Evolutionary conservation across 2,113 vertebrate genomes (phyloP), one percentile per base, ranked within the genome.

Genomic region (Mus musculus): DNA sequence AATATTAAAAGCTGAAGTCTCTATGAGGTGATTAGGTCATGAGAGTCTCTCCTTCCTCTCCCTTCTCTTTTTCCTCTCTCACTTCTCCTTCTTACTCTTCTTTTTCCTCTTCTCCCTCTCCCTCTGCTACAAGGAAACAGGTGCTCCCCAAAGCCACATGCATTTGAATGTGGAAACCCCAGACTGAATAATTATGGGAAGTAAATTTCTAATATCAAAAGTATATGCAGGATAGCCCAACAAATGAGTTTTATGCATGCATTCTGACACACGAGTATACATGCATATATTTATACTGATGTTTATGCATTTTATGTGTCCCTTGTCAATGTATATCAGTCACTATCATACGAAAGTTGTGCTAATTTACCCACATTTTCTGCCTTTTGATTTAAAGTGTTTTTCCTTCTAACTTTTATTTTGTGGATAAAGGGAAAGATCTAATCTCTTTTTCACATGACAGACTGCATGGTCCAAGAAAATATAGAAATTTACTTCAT

Each of bases 401-500:
- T 92, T 33, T 94, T 88, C 52, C 17, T 94, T 75, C 5, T 65
- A 30, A 80, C 1, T 75, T 92, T 22, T 24, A 93, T 94, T 80
- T 54, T 61, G 3, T 91, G 42, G 22, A 46, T 78, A 95, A 85
- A 5, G 52, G 13, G 82, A 94, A 88, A 75, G 61, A 5, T 71
- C 2, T 39, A 95, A 87, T 46, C 39, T 63, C 22, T 80, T 5
- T 93, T 67, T 92, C 36, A 78, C 1, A 42, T 80, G 72, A 81
- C 9, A 65, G 12, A 90, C 39, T 90, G 61, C 87, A 87, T 52
- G 67, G 0, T 13, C 10, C 28, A 39, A 46, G 71, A 90, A 90
- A 88, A 90, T 59, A 14, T 36, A 49, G 19, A 16, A 85, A 85
- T 61, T 90, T 61, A 6, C 24, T 94, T 92, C 17, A 71, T 88